Conservation (phyloP, 2,113 vertebrate species). For the Nasalis larvatus region DNA sequence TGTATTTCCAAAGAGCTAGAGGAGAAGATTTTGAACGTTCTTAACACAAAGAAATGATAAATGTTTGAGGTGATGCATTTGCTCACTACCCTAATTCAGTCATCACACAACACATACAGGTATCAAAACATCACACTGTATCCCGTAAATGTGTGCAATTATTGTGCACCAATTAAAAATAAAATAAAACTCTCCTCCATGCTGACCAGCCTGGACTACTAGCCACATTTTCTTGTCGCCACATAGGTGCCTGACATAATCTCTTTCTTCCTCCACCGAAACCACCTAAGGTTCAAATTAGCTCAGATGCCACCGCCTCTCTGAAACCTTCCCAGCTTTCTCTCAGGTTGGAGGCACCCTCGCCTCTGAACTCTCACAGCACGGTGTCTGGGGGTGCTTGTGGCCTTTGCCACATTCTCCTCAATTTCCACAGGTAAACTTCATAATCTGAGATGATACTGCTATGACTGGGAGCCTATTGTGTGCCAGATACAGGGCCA, state of each 20-base stretch:
- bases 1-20: not conserved
- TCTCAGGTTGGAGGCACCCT: not conserved
- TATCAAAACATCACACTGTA: not conserved
- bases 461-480: not conserved
- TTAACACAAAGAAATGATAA: not conserved
- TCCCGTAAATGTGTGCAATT: not conserved
- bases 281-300: not conserved
- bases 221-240: not conserved
- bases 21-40: not conserved
- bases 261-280: not conserved
- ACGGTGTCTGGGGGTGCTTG: too few relatives aligned
- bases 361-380: rapidly evolving
- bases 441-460: not conserved
- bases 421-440: not conserved
- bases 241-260: not conserved
- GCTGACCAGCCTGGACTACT: not conserved
- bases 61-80: not conserved
- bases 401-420: not conserved
- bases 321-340: not conserved
- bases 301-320: not conserved
- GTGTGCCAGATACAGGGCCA: not conserved
- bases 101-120: not conserved
- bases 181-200: not conserved
- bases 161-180: not conserved
- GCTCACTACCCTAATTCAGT: not conserved